These are phyloP conservation scores for Lysandra coridon DNA, from an alignment of 2,888 invertebrate species.

Conservation along the genomic window DNA sequence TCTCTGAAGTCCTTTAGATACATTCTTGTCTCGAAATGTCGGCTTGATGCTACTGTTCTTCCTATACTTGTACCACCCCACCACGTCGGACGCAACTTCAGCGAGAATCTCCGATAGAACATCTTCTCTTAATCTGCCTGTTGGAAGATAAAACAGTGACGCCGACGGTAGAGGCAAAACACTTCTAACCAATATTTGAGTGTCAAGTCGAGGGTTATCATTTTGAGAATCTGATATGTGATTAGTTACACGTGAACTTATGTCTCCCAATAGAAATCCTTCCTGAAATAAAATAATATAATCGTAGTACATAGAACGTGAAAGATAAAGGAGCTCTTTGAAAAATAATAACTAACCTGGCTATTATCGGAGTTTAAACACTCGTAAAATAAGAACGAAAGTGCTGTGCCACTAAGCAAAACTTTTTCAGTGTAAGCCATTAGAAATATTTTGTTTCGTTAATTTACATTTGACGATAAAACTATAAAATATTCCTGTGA, in stretches of 20 bases:
- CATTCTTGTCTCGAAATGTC: conserved; percentile 82
- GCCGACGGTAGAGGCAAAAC: conserved; percentile 81
- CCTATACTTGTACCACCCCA: conserved; percentile 85
- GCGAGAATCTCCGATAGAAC: conserved; percentile 76
- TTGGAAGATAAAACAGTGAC: conserved; percentile 79
- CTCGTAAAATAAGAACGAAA: conserved; percentile 85
- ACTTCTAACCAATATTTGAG: conserved; percentile 82
- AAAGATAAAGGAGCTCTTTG: neutral
- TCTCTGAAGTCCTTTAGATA: conserved; percentile 82
- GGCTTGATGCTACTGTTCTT: conserved; percentile 75
- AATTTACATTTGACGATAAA: conserved; percentile 22
- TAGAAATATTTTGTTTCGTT: conserved; percentile 31
- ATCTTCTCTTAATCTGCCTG: conserved; percentile 80
- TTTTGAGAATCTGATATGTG: conserved; percentile 85
- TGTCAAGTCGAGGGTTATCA: conserved; percentile 81
- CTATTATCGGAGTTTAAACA: conserved; percentile 81
- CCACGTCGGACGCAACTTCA: conserved; percentile 76
- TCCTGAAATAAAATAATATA: conserved; percentile 58
- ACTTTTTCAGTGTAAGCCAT: conserved; percentile 77
- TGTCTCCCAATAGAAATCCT: conserved; percentile 84
- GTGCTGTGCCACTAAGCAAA: conserved; percentile 81
- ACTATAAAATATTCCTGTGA: neutral
- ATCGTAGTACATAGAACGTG: neutral
- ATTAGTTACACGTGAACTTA: conserved; percentile 82
- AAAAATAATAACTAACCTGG: conserved; percentile 72